phyloP scores from a whole-genome alignment of 2,888 invertebrate species.

The Formica aserva region DNA sequence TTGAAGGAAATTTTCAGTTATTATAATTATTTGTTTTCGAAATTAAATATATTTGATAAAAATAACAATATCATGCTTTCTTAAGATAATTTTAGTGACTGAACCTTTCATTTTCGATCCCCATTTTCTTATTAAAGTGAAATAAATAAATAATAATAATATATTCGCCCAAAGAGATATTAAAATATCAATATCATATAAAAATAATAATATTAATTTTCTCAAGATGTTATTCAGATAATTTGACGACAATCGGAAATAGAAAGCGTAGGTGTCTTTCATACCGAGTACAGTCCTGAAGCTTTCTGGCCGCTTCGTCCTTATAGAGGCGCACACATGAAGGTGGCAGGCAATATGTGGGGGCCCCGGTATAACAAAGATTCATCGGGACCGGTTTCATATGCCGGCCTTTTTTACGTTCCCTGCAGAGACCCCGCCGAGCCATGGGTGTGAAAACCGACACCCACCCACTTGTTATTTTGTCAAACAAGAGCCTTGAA shows the following conservation, averaged over 20 bases:
- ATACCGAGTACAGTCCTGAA: conserved; percentile 70
- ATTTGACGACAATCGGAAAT: neutral
- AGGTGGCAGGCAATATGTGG: conserved; percentile 61
- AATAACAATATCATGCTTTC: neutral
- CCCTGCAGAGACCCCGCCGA: conserved; percentile 82
- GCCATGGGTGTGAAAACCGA: conserved; percentile 85
- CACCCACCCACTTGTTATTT: conserved; percentile 86
- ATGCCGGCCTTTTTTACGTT: conserved; percentile 83
- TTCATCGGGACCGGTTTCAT: conserved; percentile 85
- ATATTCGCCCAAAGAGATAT: neutral
- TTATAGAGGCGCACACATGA: conserved; percentile 71
- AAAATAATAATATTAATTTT: neutral
- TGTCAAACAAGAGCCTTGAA: conserved; percentile 80
- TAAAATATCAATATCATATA: neutral
- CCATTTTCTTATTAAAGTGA: neutral
- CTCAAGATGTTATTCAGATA: neutral
- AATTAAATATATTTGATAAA: neutral
- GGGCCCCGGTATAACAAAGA: conserved; percentile 81
- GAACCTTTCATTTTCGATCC: neutral
- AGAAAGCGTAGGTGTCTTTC: conserved; percentile 24
- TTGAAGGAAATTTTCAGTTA: conserved; percentile 8
- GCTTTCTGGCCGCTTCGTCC: conserved; percentile 62
- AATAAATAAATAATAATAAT: neutral
- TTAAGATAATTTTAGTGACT: neutral
- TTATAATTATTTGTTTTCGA: neutral